Conservation (phyloP, 2,888 invertebrate genomes). For the Perdita meconis region DNA sequence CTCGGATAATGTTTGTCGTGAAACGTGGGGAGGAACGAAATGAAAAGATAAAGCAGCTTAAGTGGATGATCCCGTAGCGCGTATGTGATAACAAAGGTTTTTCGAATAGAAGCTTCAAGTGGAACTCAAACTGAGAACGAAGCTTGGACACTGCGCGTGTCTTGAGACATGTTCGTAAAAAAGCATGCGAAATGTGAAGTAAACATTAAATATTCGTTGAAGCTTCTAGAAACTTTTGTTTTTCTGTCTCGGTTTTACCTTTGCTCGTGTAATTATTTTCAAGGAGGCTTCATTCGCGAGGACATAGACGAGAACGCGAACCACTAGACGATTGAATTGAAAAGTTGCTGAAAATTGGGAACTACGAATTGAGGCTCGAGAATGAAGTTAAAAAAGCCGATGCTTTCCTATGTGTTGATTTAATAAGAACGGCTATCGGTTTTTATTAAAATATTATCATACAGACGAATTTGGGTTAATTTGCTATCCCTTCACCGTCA, state of each 20-base stretch:
- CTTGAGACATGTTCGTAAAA: background rate
- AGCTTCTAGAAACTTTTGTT: too few relatives aligned
- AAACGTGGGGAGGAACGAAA: conserved; percentile 18
- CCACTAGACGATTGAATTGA: too few relatives aligned
- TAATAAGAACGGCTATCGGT: background rate
- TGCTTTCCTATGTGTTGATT: background rate
- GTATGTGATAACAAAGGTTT: conserved; percentile 42
- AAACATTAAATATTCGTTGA: background rate
- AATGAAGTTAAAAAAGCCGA: too few relatives aligned
- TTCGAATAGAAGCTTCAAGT: conserved; percentile 31
- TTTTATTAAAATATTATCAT: conserved; percentile 58
- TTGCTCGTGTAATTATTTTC: too few relatives aligned
- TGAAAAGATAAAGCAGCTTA: conserved; percentile 47
- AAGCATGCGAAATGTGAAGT: background rate
- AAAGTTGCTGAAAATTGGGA: too few relatives aligned
- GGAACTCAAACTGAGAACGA: conserved; percentile 19
- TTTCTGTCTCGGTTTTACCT: too few relatives aligned
- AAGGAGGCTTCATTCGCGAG: too few relatives aligned
- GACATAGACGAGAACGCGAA: too few relatives aligned
- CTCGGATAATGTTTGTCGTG: conserved; percentile 22
- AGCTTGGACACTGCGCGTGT: background rate
- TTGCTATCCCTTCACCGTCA: conserved; percentile 15
- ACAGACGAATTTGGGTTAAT: conserved; percentile 5
- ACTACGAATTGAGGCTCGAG: too few relatives aligned
- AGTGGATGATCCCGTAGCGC: conserved; percentile 25